Conservation (phyloP, 1,140 invertebrate genomes). For the Drosophila orena region DNA sequence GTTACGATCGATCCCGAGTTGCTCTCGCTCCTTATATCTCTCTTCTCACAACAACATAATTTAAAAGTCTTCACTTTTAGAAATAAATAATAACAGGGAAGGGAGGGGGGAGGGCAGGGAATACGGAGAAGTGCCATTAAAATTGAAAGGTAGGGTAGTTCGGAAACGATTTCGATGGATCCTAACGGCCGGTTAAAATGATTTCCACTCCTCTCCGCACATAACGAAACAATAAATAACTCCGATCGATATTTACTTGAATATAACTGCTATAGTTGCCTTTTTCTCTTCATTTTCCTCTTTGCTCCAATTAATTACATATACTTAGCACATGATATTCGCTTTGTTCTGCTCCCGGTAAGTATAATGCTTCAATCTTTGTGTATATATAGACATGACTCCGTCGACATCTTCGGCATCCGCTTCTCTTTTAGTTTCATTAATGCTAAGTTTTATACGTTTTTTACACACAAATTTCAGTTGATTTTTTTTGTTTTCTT, state of each 20-base stretch:
- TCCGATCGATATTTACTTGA: conserved; percentile 46
- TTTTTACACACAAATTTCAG: conserved; percentile 80
- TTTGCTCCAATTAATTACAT: conserved; percentile 55
- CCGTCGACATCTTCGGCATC: conserved; percentile 25
- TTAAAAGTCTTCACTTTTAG: conserved; percentile 65
- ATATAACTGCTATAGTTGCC: conserved; percentile 56
- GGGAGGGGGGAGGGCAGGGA: conserved; percentile 29
- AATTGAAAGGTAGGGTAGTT: conserved; percentile 38
- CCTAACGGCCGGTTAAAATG: conserved; percentile 25
- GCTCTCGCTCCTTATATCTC: conserved; percentile 27
- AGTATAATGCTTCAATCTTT: conserved; percentile 54
- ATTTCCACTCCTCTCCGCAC: conserved; percentile 24
- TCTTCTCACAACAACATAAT: conserved; percentile 65
- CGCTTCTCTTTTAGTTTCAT: conserved; percentile 39
- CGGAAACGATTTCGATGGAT: conserved; percentile 15
- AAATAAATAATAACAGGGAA: conserved; percentile 77
- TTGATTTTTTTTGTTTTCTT: conserved; percentile 56
- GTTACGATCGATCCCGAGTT: conserved; percentile 49
- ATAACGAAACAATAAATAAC: conserved; percentile 48
- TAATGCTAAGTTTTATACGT: conserved; percentile 76
- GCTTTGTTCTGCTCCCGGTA: conserved; percentile 33
- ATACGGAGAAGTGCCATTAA: conserved; percentile 41
- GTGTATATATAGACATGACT: conserved; percentile 47
- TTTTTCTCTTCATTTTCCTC: conserved; percentile 42
- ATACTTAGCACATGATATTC: conserved; percentile 55